These are phyloP conservation scores for Seriola dumerili DNA, from an alignment of 2,113 vertebrate species.

Conservation along the genomic window DNA sequence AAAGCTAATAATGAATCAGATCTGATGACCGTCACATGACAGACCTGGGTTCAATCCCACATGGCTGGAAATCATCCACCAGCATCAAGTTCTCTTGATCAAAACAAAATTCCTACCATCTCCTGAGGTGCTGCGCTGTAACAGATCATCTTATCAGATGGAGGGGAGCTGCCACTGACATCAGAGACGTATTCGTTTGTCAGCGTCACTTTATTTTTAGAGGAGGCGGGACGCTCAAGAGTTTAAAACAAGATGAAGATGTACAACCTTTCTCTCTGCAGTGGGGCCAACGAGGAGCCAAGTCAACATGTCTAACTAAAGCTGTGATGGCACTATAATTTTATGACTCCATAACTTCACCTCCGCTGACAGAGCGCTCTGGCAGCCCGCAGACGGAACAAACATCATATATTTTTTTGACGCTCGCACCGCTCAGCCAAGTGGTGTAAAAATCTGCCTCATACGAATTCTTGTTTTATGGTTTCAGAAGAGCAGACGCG, in stretches of 20 bases:
- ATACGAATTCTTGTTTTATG: not conserved
- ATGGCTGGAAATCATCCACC: no score
- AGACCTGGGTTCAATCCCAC: not conserved
- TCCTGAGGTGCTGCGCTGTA: not conserved
- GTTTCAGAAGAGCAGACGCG: not conserved
- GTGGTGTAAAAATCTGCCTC: not conserved
- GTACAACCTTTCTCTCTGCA: not conserved
- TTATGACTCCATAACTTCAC: slow-evolving; percentile 43
- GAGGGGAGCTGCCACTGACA: not conserved
- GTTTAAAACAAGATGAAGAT: slow-evolving; percentile 28
- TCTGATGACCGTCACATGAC: no score
- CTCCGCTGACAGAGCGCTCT: not conserved
- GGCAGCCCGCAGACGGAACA: not conserved
- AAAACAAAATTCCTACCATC: no score
- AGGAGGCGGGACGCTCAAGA: slow-evolving; percentile 4
- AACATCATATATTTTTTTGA: slow-evolving; percentile 21
- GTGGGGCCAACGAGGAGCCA: not conserved
- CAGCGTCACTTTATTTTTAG: slow-evolving; percentile 15
- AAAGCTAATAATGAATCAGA: no score
- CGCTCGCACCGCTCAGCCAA: not conserved
- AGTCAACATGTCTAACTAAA: slow-evolving; percentile 29
- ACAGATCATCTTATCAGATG: no score
- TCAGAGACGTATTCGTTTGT: not conserved
- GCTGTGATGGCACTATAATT: slow-evolving; percentile 40
- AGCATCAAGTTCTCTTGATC: no score